phyloP scores from a whole-genome alignment of 2,888 invertebrate species.

The Himalopsyche japonica region DNA sequence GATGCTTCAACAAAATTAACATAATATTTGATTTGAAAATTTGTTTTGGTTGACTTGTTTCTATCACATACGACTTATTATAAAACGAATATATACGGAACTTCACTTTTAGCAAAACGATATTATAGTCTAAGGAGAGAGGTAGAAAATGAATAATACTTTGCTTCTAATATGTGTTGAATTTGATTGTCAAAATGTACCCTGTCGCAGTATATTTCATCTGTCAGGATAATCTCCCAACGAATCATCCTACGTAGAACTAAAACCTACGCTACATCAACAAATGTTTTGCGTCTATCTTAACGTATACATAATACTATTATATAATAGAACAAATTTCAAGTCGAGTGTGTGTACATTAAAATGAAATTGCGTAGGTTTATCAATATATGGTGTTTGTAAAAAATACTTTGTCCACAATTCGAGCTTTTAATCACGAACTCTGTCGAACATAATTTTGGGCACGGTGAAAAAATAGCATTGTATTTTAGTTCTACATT shows the following conservation, averaged over 20 bases:
- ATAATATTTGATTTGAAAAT: too few species aligned
- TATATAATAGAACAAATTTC: not conserved
- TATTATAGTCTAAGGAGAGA: too few species aligned
- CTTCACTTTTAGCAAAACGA: too few species aligned
- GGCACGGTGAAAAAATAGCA: too few species aligned
- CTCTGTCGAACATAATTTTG: too few species aligned
- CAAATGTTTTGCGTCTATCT: not conserved
- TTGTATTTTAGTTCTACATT: too few species aligned
- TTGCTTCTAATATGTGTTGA: not conserved
- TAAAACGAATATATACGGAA: too few species aligned
- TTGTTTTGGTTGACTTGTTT: too few species aligned
- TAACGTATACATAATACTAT: not conserved
- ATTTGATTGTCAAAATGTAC: not conserved
- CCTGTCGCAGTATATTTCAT: not conserved
- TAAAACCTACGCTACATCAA: not conserved
- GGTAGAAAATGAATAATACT: too few species aligned
- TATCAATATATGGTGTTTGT: not conserved
- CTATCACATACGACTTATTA: too few species aligned
- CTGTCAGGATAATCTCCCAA: not conserved
- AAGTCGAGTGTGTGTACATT: not conserved
- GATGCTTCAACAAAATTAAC: too few species aligned
- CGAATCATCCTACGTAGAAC: not conserved
- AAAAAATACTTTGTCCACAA: not conserved
- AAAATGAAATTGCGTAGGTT: not conserved
- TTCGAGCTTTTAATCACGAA: not conserved